These are phyloP conservation scores for Rhopalosiphum maidis DNA, from an alignment of 1,140 invertebrate genomes.

Conservation along the genomic window DNA sequence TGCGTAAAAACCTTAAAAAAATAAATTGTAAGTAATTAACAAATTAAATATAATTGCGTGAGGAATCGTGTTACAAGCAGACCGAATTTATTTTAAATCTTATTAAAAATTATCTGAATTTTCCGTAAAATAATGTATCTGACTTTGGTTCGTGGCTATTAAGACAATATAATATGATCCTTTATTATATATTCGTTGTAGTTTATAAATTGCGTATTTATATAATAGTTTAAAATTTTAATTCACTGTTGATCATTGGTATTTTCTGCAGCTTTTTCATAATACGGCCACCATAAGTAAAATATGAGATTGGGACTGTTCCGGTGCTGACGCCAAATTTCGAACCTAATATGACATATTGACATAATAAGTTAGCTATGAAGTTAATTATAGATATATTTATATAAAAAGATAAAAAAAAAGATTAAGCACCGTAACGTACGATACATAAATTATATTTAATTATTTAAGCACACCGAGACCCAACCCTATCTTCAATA, in stretches of 20 bases:
- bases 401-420: not conserved
- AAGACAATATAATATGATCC: not conserved
- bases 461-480: not conserved
- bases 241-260: not conserved
- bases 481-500: not conserved
- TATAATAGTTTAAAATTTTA: not conserved
- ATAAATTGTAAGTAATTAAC: not conserved
- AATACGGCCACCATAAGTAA: not conserved
- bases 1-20: not conserved
- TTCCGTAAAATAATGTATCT: not conserved
- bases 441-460: not conserved
- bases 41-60: not conserved
- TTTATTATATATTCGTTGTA: not conserved
- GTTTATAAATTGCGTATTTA: not conserved
- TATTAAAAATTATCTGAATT: not conserved
- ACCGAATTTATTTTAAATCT: not conserved
- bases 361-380: not conserved
- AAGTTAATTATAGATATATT: not conserved
- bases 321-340: no score
- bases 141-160: not conserved
- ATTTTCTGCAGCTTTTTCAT: accelerated
- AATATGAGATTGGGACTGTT: not conserved
- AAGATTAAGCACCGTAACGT: not conserved
- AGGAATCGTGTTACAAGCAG: not conserved
- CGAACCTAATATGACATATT: not conserved